These are phyloP conservation scores for Medauroidea extradentata DNA, from an alignment of 1,140 invertebrate genomes.

Conservation along the genomic window DNA sequence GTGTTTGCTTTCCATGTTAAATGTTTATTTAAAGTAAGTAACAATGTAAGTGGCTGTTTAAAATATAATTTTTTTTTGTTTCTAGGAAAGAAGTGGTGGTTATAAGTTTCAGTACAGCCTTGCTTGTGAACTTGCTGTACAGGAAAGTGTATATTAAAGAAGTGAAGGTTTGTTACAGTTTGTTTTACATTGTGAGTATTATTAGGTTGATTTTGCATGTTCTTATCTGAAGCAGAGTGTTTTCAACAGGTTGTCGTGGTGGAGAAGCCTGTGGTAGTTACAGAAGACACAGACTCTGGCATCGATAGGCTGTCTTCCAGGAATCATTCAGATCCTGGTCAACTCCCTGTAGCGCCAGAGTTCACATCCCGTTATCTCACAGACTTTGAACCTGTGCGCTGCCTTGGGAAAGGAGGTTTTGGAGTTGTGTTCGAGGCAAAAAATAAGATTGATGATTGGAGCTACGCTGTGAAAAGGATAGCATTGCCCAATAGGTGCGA, in stretches of 20 bases:
- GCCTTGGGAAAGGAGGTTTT: conserved; percentile 91
- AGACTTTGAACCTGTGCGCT: conserved; percentile 81
- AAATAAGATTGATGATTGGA: conserved; percentile 91
- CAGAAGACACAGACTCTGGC: background rate
- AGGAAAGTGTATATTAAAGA: conserved; percentile 34
- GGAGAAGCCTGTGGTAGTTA: conserved; percentile 24
- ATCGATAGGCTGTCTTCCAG: background rate
- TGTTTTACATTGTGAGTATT: conserved; percentile 2
- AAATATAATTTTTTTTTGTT: no score
- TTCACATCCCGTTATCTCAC: conserved; percentile 68
- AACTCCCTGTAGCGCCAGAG: conserved; percentile 1
- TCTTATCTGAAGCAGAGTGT: background rate
- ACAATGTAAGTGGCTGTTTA: no score
- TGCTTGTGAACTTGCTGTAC: conserved; percentile 55
- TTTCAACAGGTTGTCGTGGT: conserved; percentile 41
- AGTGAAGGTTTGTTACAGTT: conserved; percentile 18
- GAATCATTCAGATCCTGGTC: conserved; percentile 1
- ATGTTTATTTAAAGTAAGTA: no score
- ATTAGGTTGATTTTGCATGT: no score
- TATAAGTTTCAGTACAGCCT: conserved; percentile 60
- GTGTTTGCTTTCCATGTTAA: no score
- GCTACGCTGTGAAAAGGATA: conserved; percentile 95
- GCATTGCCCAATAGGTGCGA: conserved; percentile 74
- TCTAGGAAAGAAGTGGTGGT: conserved; percentile 68
- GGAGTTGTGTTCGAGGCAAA: conserved; percentile 94